Conservation (phyloP, 2,113 vertebrate species). For the human region DNA sequence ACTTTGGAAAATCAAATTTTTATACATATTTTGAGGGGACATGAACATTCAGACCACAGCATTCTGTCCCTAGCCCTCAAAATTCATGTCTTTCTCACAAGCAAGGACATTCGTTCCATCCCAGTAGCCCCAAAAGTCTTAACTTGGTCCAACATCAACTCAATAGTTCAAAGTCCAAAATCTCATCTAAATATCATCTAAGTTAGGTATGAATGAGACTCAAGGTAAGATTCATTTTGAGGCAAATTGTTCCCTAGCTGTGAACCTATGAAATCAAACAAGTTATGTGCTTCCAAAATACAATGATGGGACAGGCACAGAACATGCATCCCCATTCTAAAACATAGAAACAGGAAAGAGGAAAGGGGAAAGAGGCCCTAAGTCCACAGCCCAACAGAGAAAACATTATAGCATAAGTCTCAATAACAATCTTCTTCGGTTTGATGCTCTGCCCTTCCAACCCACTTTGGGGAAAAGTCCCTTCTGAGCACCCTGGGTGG, state of each 20-base stretch:
- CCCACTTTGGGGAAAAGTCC: neutral
- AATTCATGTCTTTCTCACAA: neutral
- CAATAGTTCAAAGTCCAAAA: neutral
- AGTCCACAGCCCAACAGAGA: neutral
- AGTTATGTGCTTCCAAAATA: neutral
- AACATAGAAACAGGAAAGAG: neutral
- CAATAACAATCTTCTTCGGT: too few species aligned
- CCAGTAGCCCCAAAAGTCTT: neutral
- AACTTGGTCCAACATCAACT: neutral
- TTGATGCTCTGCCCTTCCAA: neutral
- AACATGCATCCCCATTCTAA: neutral
- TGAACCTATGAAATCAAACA: neutral
- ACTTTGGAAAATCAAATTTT: neutral
- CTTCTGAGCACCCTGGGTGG: neutral
- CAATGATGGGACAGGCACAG: rapidly evolving
- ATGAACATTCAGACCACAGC: neutral
- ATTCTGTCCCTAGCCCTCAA: neutral
- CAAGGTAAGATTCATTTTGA: neutral
- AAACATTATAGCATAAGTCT: neutral
- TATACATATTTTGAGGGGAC: neutral
- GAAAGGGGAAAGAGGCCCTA: neutral
- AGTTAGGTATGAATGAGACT: neutral
- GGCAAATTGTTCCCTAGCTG: neutral
- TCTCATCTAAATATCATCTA: neutral
- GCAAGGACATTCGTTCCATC: neutral